phyloP scores from a whole-genome alignment of 2,113 vertebrate genomes.

The Dipodomys spectabilis region DNA sequence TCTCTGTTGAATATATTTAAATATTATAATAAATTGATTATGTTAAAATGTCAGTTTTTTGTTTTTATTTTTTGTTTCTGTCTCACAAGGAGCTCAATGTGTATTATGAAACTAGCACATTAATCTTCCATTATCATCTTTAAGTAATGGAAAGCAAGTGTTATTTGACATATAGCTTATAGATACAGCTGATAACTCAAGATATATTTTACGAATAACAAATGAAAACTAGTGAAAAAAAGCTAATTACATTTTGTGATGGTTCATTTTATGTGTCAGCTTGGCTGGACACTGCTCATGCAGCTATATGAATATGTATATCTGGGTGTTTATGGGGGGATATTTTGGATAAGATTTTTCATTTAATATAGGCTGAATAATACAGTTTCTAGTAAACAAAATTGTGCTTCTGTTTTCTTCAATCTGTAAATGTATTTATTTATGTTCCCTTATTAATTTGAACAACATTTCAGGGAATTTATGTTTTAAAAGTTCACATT shows the following conservation, averaged over 20 bases:
- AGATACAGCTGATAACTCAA: not conserved
- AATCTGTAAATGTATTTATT: not conserved
- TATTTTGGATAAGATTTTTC: not conserved
- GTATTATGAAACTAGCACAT: not conserved
- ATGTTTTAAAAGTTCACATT: not conserved
- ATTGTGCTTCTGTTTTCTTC: not conserved
- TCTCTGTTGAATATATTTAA: slow-evolving; percentile 31
- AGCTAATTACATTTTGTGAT: not conserved
- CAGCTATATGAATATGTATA: not conserved
- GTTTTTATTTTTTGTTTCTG: slow-evolving; percentile 23
- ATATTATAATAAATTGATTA: not conserved
- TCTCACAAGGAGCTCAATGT: not conserved
- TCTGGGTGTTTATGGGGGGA: not conserved
- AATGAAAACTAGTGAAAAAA: not conserved
- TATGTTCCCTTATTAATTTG: not conserved
- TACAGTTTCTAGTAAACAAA: not conserved
- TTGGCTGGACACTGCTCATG: not conserved
- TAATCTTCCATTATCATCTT: slow-evolving; percentile 19
- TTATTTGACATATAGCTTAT: not conserved
- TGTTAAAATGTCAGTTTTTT: slow-evolving; percentile 4
- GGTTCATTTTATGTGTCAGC: not conserved
- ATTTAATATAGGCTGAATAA: not conserved
- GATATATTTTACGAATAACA: not conserved
- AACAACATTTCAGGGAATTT: not conserved
- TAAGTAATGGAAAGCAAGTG: not conserved